Evolutionary conservation across 1,140 invertebrate genomes (phyloP).

Genomic region (Megalonaias nervosa): DNA sequence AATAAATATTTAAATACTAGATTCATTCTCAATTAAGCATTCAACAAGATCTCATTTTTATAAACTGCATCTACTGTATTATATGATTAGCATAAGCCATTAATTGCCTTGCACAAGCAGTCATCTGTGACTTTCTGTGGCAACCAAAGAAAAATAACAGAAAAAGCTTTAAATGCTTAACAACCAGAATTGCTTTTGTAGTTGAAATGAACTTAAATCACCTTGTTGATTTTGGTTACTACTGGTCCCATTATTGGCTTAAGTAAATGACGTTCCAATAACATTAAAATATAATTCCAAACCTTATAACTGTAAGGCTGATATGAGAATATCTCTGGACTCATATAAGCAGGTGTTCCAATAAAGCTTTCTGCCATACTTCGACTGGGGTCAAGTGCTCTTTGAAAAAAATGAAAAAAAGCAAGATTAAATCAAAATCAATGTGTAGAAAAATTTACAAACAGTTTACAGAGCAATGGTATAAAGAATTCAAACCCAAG

Average conservation of each 20-base stretch:
- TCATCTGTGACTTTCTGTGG: neutral
- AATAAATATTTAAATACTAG: too few species aligned
- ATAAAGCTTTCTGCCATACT: constrained; percentile 55
- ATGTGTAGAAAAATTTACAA: too few species aligned
- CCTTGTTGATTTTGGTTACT: too few species aligned
- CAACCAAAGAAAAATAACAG: neutral
- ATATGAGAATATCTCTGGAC: constrained; percentile 54
- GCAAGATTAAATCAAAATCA: too few species aligned
- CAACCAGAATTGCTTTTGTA: neutral
- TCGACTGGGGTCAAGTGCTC: constrained; percentile 44
- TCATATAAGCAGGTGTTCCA: constrained; percentile 59
- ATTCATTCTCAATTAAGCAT: too few species aligned
- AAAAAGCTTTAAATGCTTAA: neutral
- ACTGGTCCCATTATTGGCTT: too few species aligned
- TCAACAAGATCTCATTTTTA: too few species aligned
- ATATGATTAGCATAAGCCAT: too few species aligned
- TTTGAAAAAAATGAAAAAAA: constrained; percentile 22
- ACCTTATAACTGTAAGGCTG: constrained; percentile 59
- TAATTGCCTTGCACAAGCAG: too few species aligned
- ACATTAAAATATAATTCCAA: neutral
- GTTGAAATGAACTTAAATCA: neutral
- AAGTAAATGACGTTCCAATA: neutral
- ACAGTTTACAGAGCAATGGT: too few species aligned
- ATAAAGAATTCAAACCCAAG: too few species aligned
- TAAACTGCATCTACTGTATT: too few species aligned